Base-by-base conservation (phyloP, 2,797 vertebrate genomes). In the Agapornis canus region DNA sequence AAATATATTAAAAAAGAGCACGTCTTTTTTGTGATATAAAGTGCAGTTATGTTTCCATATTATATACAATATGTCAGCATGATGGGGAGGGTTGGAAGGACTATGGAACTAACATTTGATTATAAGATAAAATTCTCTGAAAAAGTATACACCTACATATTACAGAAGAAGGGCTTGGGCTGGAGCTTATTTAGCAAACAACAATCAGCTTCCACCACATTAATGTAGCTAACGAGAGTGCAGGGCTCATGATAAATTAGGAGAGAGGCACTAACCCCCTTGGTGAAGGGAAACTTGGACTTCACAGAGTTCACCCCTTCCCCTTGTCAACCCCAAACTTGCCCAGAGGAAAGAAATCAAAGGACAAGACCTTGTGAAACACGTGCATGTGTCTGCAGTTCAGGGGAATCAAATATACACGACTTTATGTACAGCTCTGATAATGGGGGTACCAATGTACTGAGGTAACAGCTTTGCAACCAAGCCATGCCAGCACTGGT, bases 11-110 rank as follows among this genome's bases (percentile, higher is more conserved):
- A 92, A 95, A 91, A 84, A 91, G 92, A 93, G 86, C 70, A 80
- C 63, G 43, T 94, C 95, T 94, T 93, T 96, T 92, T 94, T 91
- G 73, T 80, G 94, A 95, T 95, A 86, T 96, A 97, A 96, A 97
- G 97, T 97, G 96, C 96, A 93, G 96, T 92, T 95, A 97, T 96
- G 96, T 89, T 95, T 95, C 82, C 93, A 92, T 97, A 96, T 95
- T 97, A 97, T 97, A 91, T 97, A 97, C 95, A 97, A 69, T 96
- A 96, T 70, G 71, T 71, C 92, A 92, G 94, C 86, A 79, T 86
- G 49, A 16, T 2, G 29, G 59, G 42, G 29, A 27, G 32, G 21
- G 72, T 54, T 48, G 25, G 35, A 64, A 40, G 90, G 88, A 45
- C 45, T 88, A 92, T 51, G 19, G 82, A 85, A 69, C 96, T 87